phyloP scores from a whole-genome alignment of 2,113 vertebrate species.

The Podilymbus podiceps region DNA sequence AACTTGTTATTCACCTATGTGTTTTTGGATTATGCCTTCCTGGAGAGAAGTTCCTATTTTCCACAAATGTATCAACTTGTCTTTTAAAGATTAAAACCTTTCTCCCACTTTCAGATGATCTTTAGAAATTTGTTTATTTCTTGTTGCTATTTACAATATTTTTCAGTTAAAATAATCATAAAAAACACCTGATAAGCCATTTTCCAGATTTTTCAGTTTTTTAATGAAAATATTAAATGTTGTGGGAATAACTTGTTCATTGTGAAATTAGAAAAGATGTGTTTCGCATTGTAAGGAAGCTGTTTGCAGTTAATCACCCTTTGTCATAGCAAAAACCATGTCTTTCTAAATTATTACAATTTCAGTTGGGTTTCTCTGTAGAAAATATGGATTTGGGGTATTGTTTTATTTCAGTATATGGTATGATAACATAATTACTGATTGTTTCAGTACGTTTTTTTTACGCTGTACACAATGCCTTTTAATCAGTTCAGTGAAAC shows the following conservation, averaged over 20 bases:
- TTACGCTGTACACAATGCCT: neutral
- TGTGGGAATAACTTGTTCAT: neutral
- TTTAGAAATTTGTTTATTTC: conserved; percentile 49
- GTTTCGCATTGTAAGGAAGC: neutral
- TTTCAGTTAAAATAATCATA: conserved; percentile 56
- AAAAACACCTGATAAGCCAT: conserved; percentile 62
- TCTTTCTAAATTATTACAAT: neutral
- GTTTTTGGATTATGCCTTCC: conserved; percentile 18
- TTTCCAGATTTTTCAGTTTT: conserved; percentile 35
- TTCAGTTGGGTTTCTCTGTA: neutral
- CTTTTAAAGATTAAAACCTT: conserved; percentile 56
- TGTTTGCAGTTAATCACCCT: neutral
- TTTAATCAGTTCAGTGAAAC: neutral
- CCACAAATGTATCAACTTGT: conserved; percentile 47
- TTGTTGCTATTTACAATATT: conserved; percentile 60
- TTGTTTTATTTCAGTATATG: neutral
- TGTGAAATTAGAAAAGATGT: neutral
- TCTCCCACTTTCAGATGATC: conserved; percentile 51
- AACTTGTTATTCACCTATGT: neutral
- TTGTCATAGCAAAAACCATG: neutral
- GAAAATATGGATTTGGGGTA: neutral
- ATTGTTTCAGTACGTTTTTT: neutral
- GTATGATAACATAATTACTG: neutral
- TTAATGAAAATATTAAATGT: neutral
- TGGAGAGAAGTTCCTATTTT: conserved; percentile 20